Base-by-base conservation (phyloP, 2,113 vertebrate genomes). In the Upupa epops region DNA sequence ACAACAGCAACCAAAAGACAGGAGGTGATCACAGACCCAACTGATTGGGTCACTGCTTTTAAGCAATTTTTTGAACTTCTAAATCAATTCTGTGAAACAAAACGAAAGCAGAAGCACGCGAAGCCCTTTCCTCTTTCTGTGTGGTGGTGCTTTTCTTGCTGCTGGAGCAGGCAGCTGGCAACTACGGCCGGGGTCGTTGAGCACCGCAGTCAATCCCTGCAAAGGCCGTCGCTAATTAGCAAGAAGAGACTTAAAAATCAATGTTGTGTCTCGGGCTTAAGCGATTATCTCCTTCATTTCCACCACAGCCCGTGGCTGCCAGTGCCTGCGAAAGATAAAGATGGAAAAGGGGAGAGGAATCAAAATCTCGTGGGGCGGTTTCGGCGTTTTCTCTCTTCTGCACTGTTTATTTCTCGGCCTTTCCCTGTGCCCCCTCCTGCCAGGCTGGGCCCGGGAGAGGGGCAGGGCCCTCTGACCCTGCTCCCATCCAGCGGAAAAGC, bases 201-300 rank as follows among this genome's bases (percentile, higher is more conserved):
- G 16, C 24, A 3, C 54, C 40, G 37, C 31, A 1, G 0, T n/a
- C 91, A 17, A 21, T 26, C 29, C 46, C 36, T 42, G 25, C 37
- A 54, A 29, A 54, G n/a, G 37, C 68, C 21, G 34, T 14, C 68
- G 6, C 72, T 90, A 72, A 75, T 75, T 78, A 76, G 29, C 4
- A 8, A 51, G 45, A 42, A 59, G 59, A 75, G 16, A 69, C 40
- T 42, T 49, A 20, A 54, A 73, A 71, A 42, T 60, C 66, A 18
- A 3, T 17, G 58, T 16, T 32, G 3, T 6, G 3, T 24, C 49
- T 72, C 34, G 60, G 46, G 40, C 2, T 0, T 29, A 9, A 2
- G 3, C 76, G 31, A 60, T 68, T 60, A 87, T 56, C 86, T 72
- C 59, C 64, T 68, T 70, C 65, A 15, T 36, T 84, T 48, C 65